Evolutionary conservation across 2,888 invertebrate species (phyloP), one percentile per base, ranked within the genome.

Genomic region (Pelosia muscerda): DNA sequence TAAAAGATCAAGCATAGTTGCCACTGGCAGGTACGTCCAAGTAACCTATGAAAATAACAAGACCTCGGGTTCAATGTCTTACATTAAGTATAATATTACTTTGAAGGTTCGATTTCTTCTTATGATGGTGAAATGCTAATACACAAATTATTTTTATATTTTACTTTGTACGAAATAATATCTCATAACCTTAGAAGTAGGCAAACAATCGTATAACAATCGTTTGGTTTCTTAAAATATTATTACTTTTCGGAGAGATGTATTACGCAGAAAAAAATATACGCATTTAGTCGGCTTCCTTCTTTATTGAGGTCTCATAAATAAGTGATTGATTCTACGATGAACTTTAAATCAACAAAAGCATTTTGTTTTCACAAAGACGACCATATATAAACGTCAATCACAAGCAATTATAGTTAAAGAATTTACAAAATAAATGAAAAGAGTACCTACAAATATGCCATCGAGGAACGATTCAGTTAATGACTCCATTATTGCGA

Each of bases 401-500:
- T 42, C 0, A 42, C 19, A 42, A 3, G 5, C 19, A 6, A 28
- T 28, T 28, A 28, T 42, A 2, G 19, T 1, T 19, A 19, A 38
- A 13, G 4, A 4, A 5, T 42, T 19, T 5, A 0, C 5, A 1
- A 42, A 42, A 42, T n/a, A 42, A 42, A 6, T 4, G 38, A 38
- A 34, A 3, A 34, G 38, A 15, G 1, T 4, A 15, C 15, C 38
- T 4, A 15, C 15, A 13, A 15, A 38, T 38, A 34, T 13, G 11
- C 38, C 10, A 34, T 34, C 11, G 4, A 2, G 9, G 8, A 49
- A 49, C 19, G 5, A 49, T 49, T 2, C 9, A 9, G n/a, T 19
- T 19, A n/a, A 49, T 9, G n/a, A 49, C n/a, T 49, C n/a, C 23
- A 28, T 13, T 25, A 26, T 68, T 59, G 79, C 79, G 68, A 5